Evolutionary conservation across 2,888 invertebrate species (phyloP), one percentile per base, ranked within the genome.

Genomic region (Dioctria linearis): DNA sequence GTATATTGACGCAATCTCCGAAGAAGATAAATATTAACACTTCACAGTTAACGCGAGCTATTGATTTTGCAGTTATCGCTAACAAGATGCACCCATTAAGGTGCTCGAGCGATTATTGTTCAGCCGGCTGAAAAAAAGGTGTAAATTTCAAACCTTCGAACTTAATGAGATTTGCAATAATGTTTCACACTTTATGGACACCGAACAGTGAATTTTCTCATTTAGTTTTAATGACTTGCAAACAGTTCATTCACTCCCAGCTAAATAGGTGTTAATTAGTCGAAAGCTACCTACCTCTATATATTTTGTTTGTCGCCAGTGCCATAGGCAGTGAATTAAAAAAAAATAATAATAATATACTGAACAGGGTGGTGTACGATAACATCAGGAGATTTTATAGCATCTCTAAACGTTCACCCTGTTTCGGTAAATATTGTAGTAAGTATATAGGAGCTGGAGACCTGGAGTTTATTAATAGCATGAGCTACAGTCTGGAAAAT

Each of bases 181-280:
- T 71, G 71, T 71, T 71, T 71, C 54, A 54, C 71, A 54, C 71
- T 71, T 71, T 71, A 71, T 71, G 71, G 71, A 71, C 54, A 11
- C 51, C 46, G 46, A 39, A 40, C 54, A 39, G 71, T 39, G 71
- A 49, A 71, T 71, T 71, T 71, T 51, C 71, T 71, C 71, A 71
- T 71, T 71, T 71, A 71, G 71, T 71, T 71, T 71, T 71, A 71
- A 71, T 71, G 71, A 71, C 71, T 71, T 54, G 71, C 71, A 71
- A 71, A 71, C 71, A 71, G 49, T 71, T 71, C 51, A 40, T 71
- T 71, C 71, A 54, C 71, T 71, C 71, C 40, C 39, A 51, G 49
- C 54, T 71, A 46, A 71, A 71, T 51, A 71, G 71, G 71, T 71
- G 71, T 71, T 71, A 71, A 71, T 71, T 71, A 71, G 71, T 71